These are phyloP conservation scores for Micromussa lordhowensis DNA, from an alignment of 92 coral and sea anemone species.

Conservation along the genomic window DNA sequence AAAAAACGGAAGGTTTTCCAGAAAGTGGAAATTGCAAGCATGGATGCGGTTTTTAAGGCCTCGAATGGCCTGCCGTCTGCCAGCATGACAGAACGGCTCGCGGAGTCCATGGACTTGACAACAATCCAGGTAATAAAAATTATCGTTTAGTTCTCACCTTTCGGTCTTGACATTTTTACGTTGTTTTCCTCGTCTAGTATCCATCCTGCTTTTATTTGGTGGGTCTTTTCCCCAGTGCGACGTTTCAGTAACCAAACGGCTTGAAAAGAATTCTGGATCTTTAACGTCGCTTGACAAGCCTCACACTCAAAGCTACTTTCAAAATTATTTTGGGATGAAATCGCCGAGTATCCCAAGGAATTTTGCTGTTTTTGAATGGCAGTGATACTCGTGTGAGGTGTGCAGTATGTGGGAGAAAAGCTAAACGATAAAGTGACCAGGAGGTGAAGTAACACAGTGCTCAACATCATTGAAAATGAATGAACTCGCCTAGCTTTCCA, in stretches of 20 bases:
- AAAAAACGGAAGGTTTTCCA: slow-evolving; percentile 33
- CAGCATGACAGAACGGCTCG: slow-evolving; percentile 25
- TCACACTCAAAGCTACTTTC: too few species aligned
- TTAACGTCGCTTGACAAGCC: slow-evolving; percentile 20
- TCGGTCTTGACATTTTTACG: slow-evolving; percentile 19
- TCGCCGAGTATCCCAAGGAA: slow-evolving; percentile 15
- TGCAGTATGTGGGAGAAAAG: too few species aligned
- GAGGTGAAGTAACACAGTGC: too few species aligned
- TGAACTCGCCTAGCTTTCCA: too few species aligned
- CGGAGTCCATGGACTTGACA: slow-evolving; percentile 23
- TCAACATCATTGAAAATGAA: too few species aligned
- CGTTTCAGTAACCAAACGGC: slow-evolving; percentile 32
- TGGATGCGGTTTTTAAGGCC: slow-evolving; percentile 25
- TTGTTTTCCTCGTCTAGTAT: slow-evolving; percentile 35
- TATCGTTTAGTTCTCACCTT: too few species aligned
- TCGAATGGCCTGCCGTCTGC: slow-evolving; percentile 26
- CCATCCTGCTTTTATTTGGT: slow-evolving; percentile 49
- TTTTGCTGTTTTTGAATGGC: slow-evolving; percentile 24
- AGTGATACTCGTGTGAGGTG: too few species aligned
- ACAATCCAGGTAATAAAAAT: slow-evolving; percentile 28
- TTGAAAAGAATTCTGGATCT: neutral
- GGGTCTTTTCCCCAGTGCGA: slow-evolving; percentile 15
- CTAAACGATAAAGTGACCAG: too few species aligned
- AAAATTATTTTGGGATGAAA: too few species aligned
- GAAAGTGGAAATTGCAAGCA: slow-evolving; percentile 18